Evolutionary conservation across 2,113 vertebrate genomes (phyloP).

Genomic region (Rhea americana): DNA sequence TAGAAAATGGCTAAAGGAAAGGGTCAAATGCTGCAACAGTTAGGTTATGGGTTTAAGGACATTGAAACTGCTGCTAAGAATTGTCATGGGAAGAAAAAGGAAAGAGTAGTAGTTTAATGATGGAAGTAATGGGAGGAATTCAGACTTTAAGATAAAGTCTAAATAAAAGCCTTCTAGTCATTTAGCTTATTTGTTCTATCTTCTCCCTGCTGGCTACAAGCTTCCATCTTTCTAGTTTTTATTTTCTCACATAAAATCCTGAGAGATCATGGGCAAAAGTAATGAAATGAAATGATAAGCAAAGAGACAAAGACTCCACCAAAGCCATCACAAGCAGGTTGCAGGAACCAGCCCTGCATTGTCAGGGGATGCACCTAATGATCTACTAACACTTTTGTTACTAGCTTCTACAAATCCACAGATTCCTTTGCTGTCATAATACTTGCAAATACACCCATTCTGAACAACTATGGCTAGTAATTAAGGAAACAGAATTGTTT

Average conservation of each 20-base stretch:
- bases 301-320: background rate
- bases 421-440: constrained; percentile 57
- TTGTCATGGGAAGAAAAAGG: background rate
- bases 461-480: constrained; percentile 64
- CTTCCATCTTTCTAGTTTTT: background rate
- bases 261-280: background rate
- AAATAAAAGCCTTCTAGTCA: background rate
- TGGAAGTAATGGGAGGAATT: constrained; percentile 6
- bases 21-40: constrained; percentile 55
- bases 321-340: constrained; percentile 3
- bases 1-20: constrained; percentile 44
- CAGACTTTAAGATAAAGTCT: constrained; percentile 22
- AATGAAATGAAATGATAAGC: accelerated
- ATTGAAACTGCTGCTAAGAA: constrained; percentile 5
- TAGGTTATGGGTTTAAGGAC: constrained; percentile 33
- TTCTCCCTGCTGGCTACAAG: background rate
- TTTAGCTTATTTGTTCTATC: background rate
- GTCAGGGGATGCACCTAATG: constrained; percentile 42
- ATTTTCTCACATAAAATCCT: background rate
- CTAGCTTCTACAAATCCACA: constrained; percentile 52
- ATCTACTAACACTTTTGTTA: constrained; percentile 52
- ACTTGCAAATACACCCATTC: constrained; percentile 60
- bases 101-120: background rate
- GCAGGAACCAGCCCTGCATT: constrained; percentile 28
- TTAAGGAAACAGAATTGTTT: constrained; percentile 70